Evolutionary conservation across 2,888 invertebrate genomes (phyloP).

Genomic region (Argyra leucocephala): DNA sequence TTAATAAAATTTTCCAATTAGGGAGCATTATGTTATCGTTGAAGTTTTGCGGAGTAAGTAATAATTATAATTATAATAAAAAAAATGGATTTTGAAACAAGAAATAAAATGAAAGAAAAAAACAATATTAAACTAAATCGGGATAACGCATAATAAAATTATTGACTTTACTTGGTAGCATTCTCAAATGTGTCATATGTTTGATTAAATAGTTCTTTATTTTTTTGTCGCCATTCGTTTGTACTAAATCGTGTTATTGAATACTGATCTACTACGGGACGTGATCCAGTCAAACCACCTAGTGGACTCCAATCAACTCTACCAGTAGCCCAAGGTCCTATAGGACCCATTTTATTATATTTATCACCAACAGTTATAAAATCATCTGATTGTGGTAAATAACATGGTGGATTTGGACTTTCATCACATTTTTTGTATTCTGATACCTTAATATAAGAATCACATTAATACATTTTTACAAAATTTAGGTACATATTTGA

Average conservation of each 20-base stretch:
- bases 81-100: too few species aligned
- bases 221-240: constrained; percentile 61
- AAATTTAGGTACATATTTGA: not conserved
- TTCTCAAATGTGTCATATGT: constrained; percentile 44
- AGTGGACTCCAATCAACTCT: constrained; percentile 64
- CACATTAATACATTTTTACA: not conserved
- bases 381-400: constrained; percentile 50
- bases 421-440: constrained; percentile 27
- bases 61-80: too few species aligned
- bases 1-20: too few species aligned
- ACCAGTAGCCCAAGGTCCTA: constrained; percentile 61
- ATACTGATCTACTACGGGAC: constrained; percentile 66
- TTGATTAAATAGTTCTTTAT: constrained; percentile 47
- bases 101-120: not conserved
- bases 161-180: constrained; percentile 47
- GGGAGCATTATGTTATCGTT: too few species aligned
- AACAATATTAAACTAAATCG: not conserved
- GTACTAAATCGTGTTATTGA: constrained; percentile 63
- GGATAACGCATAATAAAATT: not conserved
- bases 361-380: constrained; percentile 39
- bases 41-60: too few species aligned
- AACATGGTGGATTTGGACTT: constrained; percentile 43
- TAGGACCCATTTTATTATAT: constrained; percentile 45
- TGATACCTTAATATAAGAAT: not conserved
- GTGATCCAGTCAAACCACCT: constrained; percentile 59